Evolutionary conservation across 2,888 invertebrate genomes (phyloP), one percentile per base, ranked within the genome.

Genomic region (Xestobium rufovillosum): DNA sequence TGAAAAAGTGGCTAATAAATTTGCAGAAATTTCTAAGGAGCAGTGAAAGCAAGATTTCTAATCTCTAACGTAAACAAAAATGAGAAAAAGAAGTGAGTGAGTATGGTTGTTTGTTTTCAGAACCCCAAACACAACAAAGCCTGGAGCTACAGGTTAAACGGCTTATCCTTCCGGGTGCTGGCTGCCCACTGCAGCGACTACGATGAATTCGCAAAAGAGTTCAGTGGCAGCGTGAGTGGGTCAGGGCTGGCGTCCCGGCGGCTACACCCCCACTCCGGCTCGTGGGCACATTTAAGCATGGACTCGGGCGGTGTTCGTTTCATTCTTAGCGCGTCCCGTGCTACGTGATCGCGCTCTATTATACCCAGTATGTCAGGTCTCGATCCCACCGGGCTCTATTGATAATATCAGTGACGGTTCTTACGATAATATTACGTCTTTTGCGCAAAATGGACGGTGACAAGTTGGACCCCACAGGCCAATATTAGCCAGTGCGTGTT

Each of bases 171-270:
- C 29, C 27, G 28, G 31, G 26, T 23, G 25, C 14, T 14, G 14
- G 23, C 34, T 14, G 9, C 11, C 32, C 32, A 31, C 11, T 4
- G 16, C 28, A 6, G 28, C 31, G 11, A 30, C 13, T 33, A 39
- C n/a, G 38, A n/a, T n/a, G 34, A 43, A 46, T 51, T 49, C 37
- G 51, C 48, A 48, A 59, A 57, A 57, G 61, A 59, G 60, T 60
- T 55, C 58, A 59, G 47, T 57, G 57, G 55, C 59, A 51, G 54
- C 51, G 56, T 63, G 62, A 65, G 57, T 65, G 61, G 65, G 65
- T 65, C 65, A 65, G 55, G 63, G 64, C 56, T 59, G 53, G 59
- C 60, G 61, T 59, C 59, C 51, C 54, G 61, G 51, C 60, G 60
- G 44, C 42, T 43, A 56, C 54, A 45, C 56, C 56, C 56, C 55